These are phyloP conservation scores for Masnerella sp. DNA, from an alignment of 2,888 invertebrate genomes.

Conservation along the genomic window DNA sequence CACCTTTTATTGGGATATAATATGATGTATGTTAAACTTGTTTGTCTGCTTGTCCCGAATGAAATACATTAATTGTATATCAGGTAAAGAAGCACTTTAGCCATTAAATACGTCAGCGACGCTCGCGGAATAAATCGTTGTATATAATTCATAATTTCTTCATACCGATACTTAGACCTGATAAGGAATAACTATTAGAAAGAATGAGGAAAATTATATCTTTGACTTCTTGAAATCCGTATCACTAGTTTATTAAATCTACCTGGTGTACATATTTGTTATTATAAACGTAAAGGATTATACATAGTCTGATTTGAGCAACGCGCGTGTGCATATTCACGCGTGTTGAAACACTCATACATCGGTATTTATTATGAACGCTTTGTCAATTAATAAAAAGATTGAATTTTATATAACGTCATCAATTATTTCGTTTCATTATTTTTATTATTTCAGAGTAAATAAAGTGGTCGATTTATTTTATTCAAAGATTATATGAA, in stretches of 20 bases:
- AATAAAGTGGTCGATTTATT: no score
- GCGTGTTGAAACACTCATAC: conserved; percentile 64
- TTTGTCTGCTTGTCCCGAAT: conserved; percentile 67
- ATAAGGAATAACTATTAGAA: conserved; percentile 54
- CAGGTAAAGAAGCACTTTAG: conserved; percentile 54
- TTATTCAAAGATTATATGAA: no score
- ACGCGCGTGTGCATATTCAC: conserved; percentile 61
- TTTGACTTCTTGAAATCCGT: conserved; percentile 64
- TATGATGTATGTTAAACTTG: conserved; percentile 62
- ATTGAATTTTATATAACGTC: conserved; percentile 71
- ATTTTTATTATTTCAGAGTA: conserved; percentile 13
- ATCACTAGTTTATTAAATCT: conserved; percentile 77
- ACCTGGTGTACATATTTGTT: conserved; percentile 77
- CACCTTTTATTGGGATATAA: conserved; percentile 47
- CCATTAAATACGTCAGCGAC: conserved; percentile 56
- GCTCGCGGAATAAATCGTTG: conserved; percentile 62
- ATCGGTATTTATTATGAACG: conserved; percentile 76
- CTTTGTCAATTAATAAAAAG: conserved; percentile 78
- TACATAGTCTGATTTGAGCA: conserved; percentile 60
- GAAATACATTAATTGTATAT: conserved; percentile 56
- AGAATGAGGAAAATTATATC: conserved; percentile 56
- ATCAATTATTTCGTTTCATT: conserved; percentile 8
- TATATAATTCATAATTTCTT: conserved; percentile 67
- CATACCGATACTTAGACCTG: conserved; percentile 55
- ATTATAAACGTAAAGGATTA: conserved; percentile 67